Percentiles rank a stretch among this genome's conserved stretches.
Conservation (phyloP, 1,140 invertebrate genomes). For the Bombus superbus region DNA sequence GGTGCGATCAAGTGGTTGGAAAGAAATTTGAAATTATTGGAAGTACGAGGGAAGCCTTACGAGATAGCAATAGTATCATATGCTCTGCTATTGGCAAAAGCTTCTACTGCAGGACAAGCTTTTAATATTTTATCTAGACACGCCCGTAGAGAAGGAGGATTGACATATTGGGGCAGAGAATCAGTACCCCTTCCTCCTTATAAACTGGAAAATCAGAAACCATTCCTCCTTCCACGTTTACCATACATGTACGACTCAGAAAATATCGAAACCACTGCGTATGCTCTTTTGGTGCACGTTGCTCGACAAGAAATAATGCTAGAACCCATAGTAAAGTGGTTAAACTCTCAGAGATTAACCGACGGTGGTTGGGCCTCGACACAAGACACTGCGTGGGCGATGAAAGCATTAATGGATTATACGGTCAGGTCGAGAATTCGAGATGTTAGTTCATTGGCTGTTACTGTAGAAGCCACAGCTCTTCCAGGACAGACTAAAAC, state of each 20-base stretch:
- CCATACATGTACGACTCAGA: conserved; percentile 94
- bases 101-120: conserved; percentile 90
- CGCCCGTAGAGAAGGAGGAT: conserved; percentile 88
- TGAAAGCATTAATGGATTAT: conserved; percentile 95
- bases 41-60: conserved; percentile 89
- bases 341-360: conserved; percentile 95
- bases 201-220: conserved; percentile 95
- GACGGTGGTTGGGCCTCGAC: conserved; percentile 98
- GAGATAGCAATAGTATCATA: conserved; percentile 94
- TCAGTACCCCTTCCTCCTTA: conserved; percentile 89
- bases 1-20: conserved; percentile 92
- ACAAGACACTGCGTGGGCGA: conserved; percentile 94
- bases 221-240: conserved; percentile 93
- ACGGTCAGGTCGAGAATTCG: conserved; percentile 92
- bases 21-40: conserved; percentile 89
- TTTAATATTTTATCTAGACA: conserved; percentile 88
- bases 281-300: conserved; percentile 95
- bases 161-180: conserved; percentile 93
- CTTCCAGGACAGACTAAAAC: conserved; percentile 86
- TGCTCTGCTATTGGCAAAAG: conserved; percentile 91
- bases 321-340: conserved; percentile 95
- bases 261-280: conserved; percentile 96
- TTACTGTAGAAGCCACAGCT: conserved; percentile 94
- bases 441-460: conserved; percentile 92
- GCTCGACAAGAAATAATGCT: conserved; percentile 90